phyloP scores from a whole-genome alignment of 2,888 invertebrate genomes.

The Scaeva pyrastri region DNA sequence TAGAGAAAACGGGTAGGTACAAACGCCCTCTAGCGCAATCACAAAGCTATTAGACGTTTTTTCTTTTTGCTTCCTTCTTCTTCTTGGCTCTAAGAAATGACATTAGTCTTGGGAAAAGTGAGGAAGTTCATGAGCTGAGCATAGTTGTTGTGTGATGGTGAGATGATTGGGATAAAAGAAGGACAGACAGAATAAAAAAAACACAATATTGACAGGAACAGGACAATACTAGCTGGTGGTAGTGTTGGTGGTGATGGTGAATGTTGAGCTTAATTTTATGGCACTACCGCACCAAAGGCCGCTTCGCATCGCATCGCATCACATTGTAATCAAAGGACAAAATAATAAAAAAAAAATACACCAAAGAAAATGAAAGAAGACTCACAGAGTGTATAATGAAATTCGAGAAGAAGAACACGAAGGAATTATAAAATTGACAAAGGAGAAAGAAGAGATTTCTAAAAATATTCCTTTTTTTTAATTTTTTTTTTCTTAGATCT shows the following conservation, averaged over 20 bases:
- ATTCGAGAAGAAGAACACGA: conserved; percentile 64
- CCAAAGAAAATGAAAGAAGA: conserved; percentile 27
- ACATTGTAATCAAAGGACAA: conserved; percentile 46
- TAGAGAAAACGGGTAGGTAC: not conserved
- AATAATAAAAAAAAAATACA: conserved; percentile 21
- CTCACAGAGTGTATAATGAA: conserved; percentile 55
- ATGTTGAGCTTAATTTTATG: conserved; percentile 46
- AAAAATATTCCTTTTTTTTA: not conserved
- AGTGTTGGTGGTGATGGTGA: conserved; percentile 20
- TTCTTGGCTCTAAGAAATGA: conserved; percentile 44
- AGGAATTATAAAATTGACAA: conserved; percentile 72
- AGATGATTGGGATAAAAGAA: conserved; percentile 23
- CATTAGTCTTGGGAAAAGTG: conserved; percentile 62
- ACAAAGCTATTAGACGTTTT: conserved; percentile 61
- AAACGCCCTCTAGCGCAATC: conserved; percentile 52
- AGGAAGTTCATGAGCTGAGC: not conserved
- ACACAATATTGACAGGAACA: conserved; percentile 47
- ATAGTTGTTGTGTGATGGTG: not conserved
- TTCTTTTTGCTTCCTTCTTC: not conserved
- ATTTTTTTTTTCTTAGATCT: not conserved
- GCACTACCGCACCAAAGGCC: conserved; percentile 32
- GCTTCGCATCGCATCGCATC: conserved; percentile 6
- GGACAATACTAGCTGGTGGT: conserved; percentile 59
- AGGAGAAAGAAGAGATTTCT: conserved; percentile 33
- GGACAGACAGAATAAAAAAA: not conserved